Evolutionary conservation across 2,888 invertebrate genomes (phyloP).

Genomic region (Acronicta psi): DNA sequence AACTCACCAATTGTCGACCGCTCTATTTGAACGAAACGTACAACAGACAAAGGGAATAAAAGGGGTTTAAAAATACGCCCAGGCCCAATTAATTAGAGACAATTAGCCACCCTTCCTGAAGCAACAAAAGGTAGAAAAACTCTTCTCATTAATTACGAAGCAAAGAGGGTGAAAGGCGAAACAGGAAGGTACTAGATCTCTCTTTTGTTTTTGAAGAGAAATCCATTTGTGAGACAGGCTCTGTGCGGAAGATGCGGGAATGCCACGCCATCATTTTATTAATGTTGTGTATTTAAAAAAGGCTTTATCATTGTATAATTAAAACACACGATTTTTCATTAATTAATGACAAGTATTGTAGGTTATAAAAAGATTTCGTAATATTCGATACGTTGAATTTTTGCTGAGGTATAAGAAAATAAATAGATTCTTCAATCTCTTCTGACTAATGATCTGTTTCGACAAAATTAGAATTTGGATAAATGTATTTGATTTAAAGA

Average conservation of each 20-base stretch:
- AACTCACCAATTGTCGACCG: slow-evolving; percentile 67
- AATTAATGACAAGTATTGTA: background rate
- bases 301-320: background rate
- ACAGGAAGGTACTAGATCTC: slow-evolving; percentile 66
- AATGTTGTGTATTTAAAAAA: slow-evolving; percentile 27
- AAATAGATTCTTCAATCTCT: no score
- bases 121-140: slow-evolving; percentile 87
- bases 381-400: no score
- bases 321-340: no score
- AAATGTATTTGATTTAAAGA: no score
- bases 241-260: slow-evolving; percentile 49
- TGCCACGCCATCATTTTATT: slow-evolving; percentile 24
- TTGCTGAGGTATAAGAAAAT: background rate
- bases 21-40: slow-evolving; percentile 65
- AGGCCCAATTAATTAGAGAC: slow-evolving; percentile 86
- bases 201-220: slow-evolving; percentile 68
- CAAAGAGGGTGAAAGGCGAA: slow-evolving; percentile 63
- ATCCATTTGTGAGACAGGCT: slow-evolving; percentile 67
- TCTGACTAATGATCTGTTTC: no score
- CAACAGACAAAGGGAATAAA: slow-evolving; percentile 76
- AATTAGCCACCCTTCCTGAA: slow-evolving; percentile 84
- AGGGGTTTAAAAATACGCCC: slow-evolving; percentile 83
- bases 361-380: no score
- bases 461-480: no score
- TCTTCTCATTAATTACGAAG: slow-evolving; percentile 83